These are phyloP conservation scores for Lasioglossum pauxillum DNA, from an alignment of 2,888 invertebrate genomes.

Conservation along the genomic window DNA sequence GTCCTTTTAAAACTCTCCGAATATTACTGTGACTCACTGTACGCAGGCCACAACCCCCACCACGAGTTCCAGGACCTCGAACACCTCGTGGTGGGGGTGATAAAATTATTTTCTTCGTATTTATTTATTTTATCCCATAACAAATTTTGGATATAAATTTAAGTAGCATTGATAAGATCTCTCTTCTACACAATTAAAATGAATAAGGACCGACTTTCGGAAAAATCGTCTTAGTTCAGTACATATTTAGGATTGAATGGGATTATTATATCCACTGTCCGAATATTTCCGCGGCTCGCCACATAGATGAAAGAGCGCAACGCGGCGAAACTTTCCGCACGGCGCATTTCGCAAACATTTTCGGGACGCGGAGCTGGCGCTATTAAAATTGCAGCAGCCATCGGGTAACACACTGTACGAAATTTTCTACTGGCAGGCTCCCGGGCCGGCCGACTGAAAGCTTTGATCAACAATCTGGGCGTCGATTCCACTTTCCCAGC, in stretches of 20 bases:
- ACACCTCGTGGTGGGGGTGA: no score
- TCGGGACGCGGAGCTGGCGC: neutral
- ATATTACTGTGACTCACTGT: no score
- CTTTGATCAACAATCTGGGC: conserved; percentile 14
- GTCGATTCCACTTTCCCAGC: neutral
- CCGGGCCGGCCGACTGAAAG: neutral
- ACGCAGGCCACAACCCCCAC: no score
- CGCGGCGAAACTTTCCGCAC: neutral
- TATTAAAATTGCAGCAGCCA: neutral
- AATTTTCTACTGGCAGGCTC: neutral
- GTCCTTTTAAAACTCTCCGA: no score
- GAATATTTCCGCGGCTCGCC: neutral
- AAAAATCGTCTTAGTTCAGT: neutral
- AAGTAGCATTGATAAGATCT: neutral
- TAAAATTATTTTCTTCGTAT: no score
- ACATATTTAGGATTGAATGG: neutral
- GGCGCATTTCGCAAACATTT: neutral
- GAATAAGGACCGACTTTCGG: no score
- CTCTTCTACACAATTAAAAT: no score
- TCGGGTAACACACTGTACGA: neutral
- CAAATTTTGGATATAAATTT: no score
- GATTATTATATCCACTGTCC: neutral
- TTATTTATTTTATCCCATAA: no score
- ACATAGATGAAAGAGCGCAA: neutral
- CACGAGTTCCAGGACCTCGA: no score